Percentiles rank a stretch among this genome's conserved stretches.
Evolutionary conservation across 2,888 invertebrate genomes (phyloP).

Genomic region (Epinotia bilunana): DNA sequence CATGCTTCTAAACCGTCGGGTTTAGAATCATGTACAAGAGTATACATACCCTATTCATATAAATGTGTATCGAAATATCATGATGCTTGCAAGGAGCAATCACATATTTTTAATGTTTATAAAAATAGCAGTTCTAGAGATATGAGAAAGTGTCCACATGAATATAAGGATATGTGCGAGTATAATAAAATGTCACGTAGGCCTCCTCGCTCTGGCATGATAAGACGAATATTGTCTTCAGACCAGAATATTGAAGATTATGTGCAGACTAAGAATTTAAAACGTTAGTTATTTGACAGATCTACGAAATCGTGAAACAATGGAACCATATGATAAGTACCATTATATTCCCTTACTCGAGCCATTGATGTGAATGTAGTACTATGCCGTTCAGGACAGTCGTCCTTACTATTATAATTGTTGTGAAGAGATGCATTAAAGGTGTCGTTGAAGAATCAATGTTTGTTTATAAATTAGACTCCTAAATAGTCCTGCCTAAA

Average conservation of each 20-base stretch:
- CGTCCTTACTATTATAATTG: background rate
- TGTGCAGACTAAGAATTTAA: background rate
- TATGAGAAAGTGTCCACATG: background rate
- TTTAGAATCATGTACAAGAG: too few species aligned
- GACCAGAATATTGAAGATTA: slow-evolving; percentile 9
- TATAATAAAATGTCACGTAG: background rate
- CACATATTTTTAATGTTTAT: slow-evolving; percentile 33
- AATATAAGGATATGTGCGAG: background rate
- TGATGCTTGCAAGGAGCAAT: slow-evolving; percentile 54
- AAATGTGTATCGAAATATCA: slow-evolving; percentile 65
- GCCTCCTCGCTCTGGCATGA: background rate
- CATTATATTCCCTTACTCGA: background rate
- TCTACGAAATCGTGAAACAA: background rate
- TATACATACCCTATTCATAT: slow-evolving; percentile 59
- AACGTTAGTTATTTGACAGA: background rate
- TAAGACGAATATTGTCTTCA: slow-evolving; percentile 19
- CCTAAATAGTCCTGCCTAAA: background rate
- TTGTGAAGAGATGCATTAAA: background rate
- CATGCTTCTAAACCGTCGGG: slow-evolving; percentile 40
- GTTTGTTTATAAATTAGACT: background rate
- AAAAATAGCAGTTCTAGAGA: background rate
- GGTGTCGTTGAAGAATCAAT: background rate
- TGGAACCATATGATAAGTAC: background rate
- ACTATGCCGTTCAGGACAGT: background rate
- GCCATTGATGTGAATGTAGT: background rate